A percentile compares a stretch with the other conserved stretches of the same genome.
These are phyloP conservation scores for Leptonema lineaticorne DNA, from an alignment of 1,140 invertebrate species.

Conservation along the genomic window DNA sequence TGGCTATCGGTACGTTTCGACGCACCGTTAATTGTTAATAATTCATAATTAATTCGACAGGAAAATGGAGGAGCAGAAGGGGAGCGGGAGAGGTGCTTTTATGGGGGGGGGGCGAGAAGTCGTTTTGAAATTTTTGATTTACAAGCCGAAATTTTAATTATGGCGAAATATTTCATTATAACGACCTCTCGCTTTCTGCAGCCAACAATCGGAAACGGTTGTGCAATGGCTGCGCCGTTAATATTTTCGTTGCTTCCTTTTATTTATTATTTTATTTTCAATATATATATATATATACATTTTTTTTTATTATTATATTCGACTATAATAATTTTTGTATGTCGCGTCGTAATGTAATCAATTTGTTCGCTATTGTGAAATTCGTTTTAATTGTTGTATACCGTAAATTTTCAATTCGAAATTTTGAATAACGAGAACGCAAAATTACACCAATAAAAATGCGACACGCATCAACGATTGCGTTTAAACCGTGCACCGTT, in stretches of 20 bases:
- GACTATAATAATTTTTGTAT: background rate
- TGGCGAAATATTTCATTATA: slow-evolving; percentile 6
- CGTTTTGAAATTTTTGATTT: background rate
- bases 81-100: too few species aligned
- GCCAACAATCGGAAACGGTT: background rate
- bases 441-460: too few species aligned
- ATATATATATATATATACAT: too few species aligned
- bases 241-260: background rate
- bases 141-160: background rate
- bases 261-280: too few species aligned
- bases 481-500: background rate
- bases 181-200: background rate
- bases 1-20: background rate
- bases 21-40: background rate
- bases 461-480: too few species aligned
- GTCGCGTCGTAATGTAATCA: background rate
- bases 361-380: background rate
- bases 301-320: background rate
- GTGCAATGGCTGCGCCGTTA: background rate
- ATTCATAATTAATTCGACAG: slow-evolving; percentile 11
- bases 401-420: too few species aligned
- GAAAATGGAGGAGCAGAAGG: background rate
- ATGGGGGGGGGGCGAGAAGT: background rate
- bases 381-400: slow-evolving; percentile 1
- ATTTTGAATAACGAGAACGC: background rate